These are phyloP conservation scores for Lepilemur septentrionalis DNA, from an alignment of 2,797 vertebrate species.

Conservation along the genomic window DNA sequence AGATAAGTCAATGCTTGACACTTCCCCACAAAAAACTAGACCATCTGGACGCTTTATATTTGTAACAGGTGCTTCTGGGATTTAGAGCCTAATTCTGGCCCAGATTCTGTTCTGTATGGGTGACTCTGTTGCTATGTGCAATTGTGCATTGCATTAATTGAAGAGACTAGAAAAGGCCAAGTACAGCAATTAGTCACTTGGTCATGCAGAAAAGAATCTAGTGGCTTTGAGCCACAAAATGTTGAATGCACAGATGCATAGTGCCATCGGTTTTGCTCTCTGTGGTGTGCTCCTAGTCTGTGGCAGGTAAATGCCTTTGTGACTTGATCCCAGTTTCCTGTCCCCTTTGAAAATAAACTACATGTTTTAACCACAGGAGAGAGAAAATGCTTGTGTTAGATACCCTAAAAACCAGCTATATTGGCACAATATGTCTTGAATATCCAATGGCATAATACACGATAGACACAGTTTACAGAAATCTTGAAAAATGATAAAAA, in stretches of 20 bases:
- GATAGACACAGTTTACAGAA: not conserved
- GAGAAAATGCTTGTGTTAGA: slow-evolving; percentile 61
- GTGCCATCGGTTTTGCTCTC: slow-evolving; percentile 81
- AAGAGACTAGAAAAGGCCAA: slow-evolving; percentile 86
- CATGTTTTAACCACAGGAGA: slow-evolving; percentile 71
- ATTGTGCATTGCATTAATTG: slow-evolving; percentile 88
- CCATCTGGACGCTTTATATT: slow-evolving; percentile 87
- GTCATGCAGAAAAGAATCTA: slow-evolving; percentile 88
- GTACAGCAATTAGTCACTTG: slow-evolving; percentile 89
- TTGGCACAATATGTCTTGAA: slow-evolving; percentile 67
- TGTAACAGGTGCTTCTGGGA: slow-evolving; percentile 88
- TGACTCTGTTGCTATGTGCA: slow-evolving; percentile 85
- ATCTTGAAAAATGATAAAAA: not conserved
- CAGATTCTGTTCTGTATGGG: slow-evolving; percentile 84
- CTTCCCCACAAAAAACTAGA: slow-evolving; percentile 81
- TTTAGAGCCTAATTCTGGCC: slow-evolving; percentile 85
- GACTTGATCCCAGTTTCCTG: slow-evolving; percentile 79
- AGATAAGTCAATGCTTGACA: slow-evolving; percentile 85
- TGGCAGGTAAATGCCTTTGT: slow-evolving; percentile 84
- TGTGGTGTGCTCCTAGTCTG: slow-evolving; percentile 78
- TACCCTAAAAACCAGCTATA: slow-evolving; percentile 60
- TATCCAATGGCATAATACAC: not conserved
- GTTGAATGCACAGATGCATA: slow-evolving; percentile 86
- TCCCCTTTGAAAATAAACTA: slow-evolving; percentile 80
- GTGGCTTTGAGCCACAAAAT: slow-evolving; percentile 84